Evolutionary conservation across 2,113 vertebrate species (phyloP), one percentile per base, ranked within the genome.

Genomic region (Tupaia tana): DNA sequence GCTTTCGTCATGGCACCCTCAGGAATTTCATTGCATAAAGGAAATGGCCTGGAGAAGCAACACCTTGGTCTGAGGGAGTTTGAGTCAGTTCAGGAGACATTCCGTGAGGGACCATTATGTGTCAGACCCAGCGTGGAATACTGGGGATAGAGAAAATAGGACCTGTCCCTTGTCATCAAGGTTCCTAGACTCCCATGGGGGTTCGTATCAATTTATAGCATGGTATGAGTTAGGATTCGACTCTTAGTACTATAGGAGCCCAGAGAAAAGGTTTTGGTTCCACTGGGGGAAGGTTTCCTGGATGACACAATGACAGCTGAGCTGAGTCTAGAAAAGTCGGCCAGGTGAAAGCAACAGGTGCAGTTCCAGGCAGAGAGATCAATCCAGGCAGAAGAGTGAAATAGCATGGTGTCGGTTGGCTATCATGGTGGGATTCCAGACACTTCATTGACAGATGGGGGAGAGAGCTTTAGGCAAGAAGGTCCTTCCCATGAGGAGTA

Each of bases 221-320:
- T 79, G 13, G 25, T 54, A 1, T 73, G 54, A 75, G n/a, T 91
- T 85, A 81, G n/a, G n/a, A 81, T 96, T 94, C 80, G 84, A 4
- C 27, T 79, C 6, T 64, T 82, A 22, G 3, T 83, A 13, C 18
- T 80, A 0, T 67, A 16, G 58, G 54, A 70, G 24, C 24, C 75
- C 87, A 93, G 18, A 66, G 75, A 78, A 95, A 19, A 31, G 52
- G 9, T 83, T 19, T n/a, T 6, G 63, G 25, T 29, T 64, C 14
- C 24, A 2, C 3, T 86, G 71, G 31, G 20, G 58, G 7, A 70
- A 83, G n/a, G 18, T 56, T 54, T 90, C 63, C 54, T 61, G 22
- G 20, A 56, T 74, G 56, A 31, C 82, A 25, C 1, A 75, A 24
- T 83, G 80, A 86, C 80, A 34, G 66, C 8, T 74, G 69, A 94